phyloP scores from a whole-genome alignment of 2,113 vertebrate species.

The Edolisoma coerulescens region DNA sequence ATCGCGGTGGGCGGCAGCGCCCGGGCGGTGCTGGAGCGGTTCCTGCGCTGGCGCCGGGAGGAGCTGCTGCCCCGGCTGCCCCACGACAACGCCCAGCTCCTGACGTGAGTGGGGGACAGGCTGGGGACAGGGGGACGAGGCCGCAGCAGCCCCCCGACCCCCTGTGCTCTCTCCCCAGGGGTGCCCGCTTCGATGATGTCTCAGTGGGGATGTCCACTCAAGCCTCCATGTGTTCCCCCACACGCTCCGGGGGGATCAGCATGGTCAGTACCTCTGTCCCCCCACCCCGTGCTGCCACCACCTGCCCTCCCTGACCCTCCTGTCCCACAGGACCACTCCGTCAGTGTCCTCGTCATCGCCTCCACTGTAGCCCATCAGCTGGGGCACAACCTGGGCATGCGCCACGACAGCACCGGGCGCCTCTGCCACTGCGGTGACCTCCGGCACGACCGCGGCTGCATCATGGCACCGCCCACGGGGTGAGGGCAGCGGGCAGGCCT shows the following conservation, averaged over 20 bases:
- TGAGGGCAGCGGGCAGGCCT: slow-evolving; percentile 40
- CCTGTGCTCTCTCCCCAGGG: slow-evolving; percentile 61
- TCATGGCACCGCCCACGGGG: slow-evolving; percentile 90
- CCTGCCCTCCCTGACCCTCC: background rate
- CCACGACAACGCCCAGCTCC: slow-evolving; percentile 91
- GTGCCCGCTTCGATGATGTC: slow-evolving; percentile 75
- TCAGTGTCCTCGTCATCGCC: slow-evolving; percentile 84
- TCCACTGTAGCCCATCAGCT: slow-evolving; percentile 91
- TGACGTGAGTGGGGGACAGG: slow-evolving; percentile 78
- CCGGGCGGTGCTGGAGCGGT: slow-evolving; percentile 75
- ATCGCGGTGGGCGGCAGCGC: slow-evolving; percentile 73
- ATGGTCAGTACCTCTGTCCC: slow-evolving; percentile 74
- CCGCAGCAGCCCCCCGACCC: fast-evolving
- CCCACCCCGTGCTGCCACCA: fast-evolving
- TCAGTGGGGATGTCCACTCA: slow-evolving; percentile 86
- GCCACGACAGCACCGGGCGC: slow-evolving; percentile 75
- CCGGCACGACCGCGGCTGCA: slow-evolving; percentile 84
- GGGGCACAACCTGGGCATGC: slow-evolving; percentile 92
- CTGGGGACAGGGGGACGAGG: fast-evolving
- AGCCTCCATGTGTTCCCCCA: slow-evolving; percentile 86
- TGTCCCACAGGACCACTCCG: slow-evolving; percentile 67
- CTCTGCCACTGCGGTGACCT: slow-evolving; percentile 80
- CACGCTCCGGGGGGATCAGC: slow-evolving; percentile 86
- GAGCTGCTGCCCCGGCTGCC: slow-evolving; percentile 81
- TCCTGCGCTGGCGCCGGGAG: slow-evolving; percentile 84